Conservation (phyloP, 2,888 invertebrate species). For the Buathra laborator region DNA sequence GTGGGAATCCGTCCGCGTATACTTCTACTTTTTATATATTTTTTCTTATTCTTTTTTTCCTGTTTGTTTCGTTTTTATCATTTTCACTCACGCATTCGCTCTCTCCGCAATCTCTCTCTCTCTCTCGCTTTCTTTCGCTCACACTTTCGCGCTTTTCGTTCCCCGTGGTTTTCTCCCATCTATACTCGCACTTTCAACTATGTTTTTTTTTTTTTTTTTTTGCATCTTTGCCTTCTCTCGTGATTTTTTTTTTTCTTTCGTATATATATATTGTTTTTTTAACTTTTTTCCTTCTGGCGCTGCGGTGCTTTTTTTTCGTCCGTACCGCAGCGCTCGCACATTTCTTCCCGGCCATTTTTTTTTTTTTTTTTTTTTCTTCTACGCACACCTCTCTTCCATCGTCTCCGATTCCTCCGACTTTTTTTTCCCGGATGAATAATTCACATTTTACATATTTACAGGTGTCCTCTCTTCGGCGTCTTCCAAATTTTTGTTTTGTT, state of each 20-base stretch:
- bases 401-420: slow-evolving; percentile 27
- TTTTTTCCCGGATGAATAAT: slow-evolving; percentile 62
- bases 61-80: slow-evolving; percentile 63
- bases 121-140: slow-evolving; percentile 61
- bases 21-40: slow-evolving; percentile 40
- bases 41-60: slow-evolving; percentile 45
- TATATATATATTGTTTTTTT: slow-evolving; percentile 38
- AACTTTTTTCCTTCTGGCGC: slow-evolving; percentile 15
- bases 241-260: slow-evolving; percentile 25
- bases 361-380: slow-evolving; percentile 32
- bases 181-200: slow-evolving; percentile 43
- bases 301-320: slow-evolving; percentile 39
- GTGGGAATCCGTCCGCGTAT: slow-evolving; percentile 72
- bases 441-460: slow-evolving; percentile 82
- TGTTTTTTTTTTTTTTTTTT: slow-evolving; percentile 43
- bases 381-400: slow-evolving; percentile 34
- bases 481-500: slow-evolving; percentile 58
- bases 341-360: slow-evolving; percentile 52
- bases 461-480: slow-evolving; percentile 77
- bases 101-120: slow-evolving; percentile 55
- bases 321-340: slow-evolving; percentile 43
- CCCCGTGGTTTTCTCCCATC: slow-evolving; percentile 13
- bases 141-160: slow-evolving; percentile 39
- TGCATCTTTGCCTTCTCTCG: slow-evolving; percentile 49
- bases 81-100: slow-evolving; percentile 31